These are phyloP conservation scores for Venustoraphidia nigricollis DNA, from an alignment of 2,888 invertebrate species.

Conservation along the genomic window DNA sequence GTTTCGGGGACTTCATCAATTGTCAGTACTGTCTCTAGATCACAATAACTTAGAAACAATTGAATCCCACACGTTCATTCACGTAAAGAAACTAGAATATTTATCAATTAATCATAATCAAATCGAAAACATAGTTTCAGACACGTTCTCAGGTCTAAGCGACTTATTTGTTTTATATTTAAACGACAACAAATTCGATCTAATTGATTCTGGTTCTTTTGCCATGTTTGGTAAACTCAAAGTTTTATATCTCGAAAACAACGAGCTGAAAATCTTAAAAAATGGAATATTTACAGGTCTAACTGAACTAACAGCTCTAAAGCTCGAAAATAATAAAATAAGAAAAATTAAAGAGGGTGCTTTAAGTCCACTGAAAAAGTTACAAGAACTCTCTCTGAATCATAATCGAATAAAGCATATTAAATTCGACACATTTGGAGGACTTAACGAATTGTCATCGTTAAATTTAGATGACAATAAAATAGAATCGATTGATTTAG, in stretches of 20 bases:
- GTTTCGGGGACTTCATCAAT: too few relatives aligned
- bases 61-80: too few relatives aligned
- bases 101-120: too few relatives aligned
- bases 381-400: constrained; percentile 8
- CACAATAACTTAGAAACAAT: too few relatives aligned
- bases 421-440: constrained; percentile 9
- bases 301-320: constrained; percentile 7
- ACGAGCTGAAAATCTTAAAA: not conserved
- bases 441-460: constrained; percentile 6
- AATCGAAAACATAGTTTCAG: too few relatives aligned
- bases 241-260: too few relatives aligned
- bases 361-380: constrained; percentile 9
- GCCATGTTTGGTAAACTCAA: too few relatives aligned
- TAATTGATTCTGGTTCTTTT: too few relatives aligned
- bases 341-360: constrained; percentile 7
- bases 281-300: constrained; percentile 9
- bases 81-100: too few relatives aligned
- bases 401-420: constrained; percentile 9
- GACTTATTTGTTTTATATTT: constrained; percentile 5
- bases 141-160: not conserved
- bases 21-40: too few relatives aligned
- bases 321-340: constrained; percentile 10
- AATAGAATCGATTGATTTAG: constrained; percentile 6
- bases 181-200: constrained; percentile 6
- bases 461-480: constrained; percentile 9